These are phyloP conservation scores for Timema podura DNA, from an alignment of 2,888 invertebrate species.

Conservation along the genomic window DNA sequence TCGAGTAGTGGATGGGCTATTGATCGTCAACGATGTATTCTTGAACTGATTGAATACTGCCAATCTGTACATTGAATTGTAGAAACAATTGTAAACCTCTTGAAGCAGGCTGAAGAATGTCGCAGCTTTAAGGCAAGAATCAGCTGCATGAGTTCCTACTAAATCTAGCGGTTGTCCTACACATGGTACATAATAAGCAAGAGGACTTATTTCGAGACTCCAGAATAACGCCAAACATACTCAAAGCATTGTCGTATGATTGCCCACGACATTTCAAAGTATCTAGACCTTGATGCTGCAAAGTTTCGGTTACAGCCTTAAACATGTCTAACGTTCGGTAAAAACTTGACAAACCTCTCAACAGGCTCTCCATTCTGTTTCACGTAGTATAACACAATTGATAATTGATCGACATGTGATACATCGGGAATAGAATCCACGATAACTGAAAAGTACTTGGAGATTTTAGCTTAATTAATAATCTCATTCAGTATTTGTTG, in stretches of 20 bases:
- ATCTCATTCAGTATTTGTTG: not conserved
- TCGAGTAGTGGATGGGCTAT: not conserved
- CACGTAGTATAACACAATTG: constrained; percentile 2
- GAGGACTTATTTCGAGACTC: not conserved
- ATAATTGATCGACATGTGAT: not conserved
- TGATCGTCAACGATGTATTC: not conserved
- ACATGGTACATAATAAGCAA: constrained; percentile 5
- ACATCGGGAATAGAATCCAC: not conserved
- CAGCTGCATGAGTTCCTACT: constrained; percentile 8
- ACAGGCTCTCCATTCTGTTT: not conserved
- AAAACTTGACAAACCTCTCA: not conserved
- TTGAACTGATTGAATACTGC: not conserved
- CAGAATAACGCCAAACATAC: constrained; percentile 3
- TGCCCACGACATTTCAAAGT: not conserved
- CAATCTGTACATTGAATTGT: not conserved
- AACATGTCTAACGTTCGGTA: not conserved
- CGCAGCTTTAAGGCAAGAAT: not conserved
- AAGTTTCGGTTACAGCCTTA: not conserved
- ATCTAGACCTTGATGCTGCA: not conserved
- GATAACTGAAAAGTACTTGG: not conserved
- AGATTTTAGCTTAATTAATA: not conserved
- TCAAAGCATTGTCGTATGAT: not conserved
- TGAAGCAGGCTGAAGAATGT: constrained; percentile 8
- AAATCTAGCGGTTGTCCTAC: not conserved
- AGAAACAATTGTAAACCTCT: not conserved